Percentiles rank a stretch among this genome's conserved stretches.
phyloP scores from a whole-genome alignment of 2,113 vertebrate species.

The Chionodraco myersi region DNA sequence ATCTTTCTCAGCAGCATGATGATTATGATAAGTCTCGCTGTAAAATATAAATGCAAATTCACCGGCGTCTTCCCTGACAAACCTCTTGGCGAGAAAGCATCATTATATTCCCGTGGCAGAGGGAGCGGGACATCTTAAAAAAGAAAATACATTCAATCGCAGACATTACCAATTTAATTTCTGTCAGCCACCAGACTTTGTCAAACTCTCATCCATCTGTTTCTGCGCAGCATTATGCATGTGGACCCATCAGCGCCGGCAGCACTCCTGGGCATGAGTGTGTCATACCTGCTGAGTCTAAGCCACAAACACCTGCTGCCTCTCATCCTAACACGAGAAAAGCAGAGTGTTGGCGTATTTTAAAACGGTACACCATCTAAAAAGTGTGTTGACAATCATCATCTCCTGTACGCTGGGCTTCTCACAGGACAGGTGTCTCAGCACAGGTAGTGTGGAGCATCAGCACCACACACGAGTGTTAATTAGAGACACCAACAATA shows the following conservation, averaged over 20 bases:
- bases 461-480: constrained; percentile 76
- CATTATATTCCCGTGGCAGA: constrained; percentile 61
- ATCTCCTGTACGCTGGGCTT: constrained; percentile 38
- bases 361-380: constrained; percentile 19
- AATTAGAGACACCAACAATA: constrained; percentile 80
- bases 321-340: constrained; percentile 54
- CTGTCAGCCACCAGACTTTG: constrained; percentile 59
- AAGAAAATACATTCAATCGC: constrained; percentile 62
- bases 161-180: constrained; percentile 66
- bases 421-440: constrained; percentile 74
- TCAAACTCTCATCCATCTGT: constrained; percentile 71
- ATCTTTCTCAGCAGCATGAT: constrained; percentile 64
- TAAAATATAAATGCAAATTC: constrained; percentile 75
- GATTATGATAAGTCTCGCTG: constrained; percentile 70
- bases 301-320: constrained; percentile 64
- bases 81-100: constrained; percentile 62
- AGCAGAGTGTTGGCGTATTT: constrained; percentile 42
- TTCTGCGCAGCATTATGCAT: constrained; percentile 52
- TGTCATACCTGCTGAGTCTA: constrained; percentile 65
- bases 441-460: constrained; percentile 65
- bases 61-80: constrained; percentile 54
- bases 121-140: constrained; percentile 53
- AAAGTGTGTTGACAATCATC: constrained; percentile 59
- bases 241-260: constrained; percentile 60
- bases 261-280: constrained; percentile 51